Percentiles rank a stretch among this genome's conserved stretches.
phyloP scores from a whole-genome alignment of 2,797 vertebrate species.

The Cryptoblepharus egeriae region DNA sequence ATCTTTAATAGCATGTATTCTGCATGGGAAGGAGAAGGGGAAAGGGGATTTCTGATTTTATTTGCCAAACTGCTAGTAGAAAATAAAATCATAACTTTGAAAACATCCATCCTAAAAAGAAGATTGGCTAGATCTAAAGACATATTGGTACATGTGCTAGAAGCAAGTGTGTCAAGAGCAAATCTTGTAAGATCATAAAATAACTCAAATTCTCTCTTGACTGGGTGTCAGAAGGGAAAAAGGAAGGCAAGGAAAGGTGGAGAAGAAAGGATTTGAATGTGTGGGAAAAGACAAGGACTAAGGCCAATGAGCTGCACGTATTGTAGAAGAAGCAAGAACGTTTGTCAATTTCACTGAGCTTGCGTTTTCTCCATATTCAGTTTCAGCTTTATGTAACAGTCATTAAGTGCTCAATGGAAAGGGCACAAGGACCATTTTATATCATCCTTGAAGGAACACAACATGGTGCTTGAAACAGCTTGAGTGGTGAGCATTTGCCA shows the following conservation, averaged over 20 bases:
- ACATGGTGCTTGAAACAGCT: neutral
- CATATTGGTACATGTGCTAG: slow-evolving; percentile 43
- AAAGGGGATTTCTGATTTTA: neutral
- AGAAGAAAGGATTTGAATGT: slow-evolving; percentile 41
- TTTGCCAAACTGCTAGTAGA: slow-evolving; percentile 7
- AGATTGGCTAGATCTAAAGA: slow-evolving; percentile 43
- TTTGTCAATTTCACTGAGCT: slow-evolving; percentile 77
- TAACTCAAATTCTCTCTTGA: slow-evolving; percentile 50
- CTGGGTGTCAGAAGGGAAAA: neutral
- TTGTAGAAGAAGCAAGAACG: slow-evolving; percentile 60
- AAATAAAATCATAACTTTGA: slow-evolving; percentile 38
- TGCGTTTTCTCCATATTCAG: neutral
- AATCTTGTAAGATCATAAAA: slow-evolving; percentile 53
- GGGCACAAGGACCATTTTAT: neutral
- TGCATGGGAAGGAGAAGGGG: slow-evolving; percentile 33
- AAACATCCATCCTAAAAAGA: slow-evolving; percentile 45
- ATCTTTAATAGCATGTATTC: slow-evolving; percentile 56
- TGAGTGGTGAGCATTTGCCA: neutral
- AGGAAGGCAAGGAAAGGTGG: slow-evolving; percentile 17
- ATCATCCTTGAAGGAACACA: neutral
- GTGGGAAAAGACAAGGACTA: slow-evolving; percentile 56
- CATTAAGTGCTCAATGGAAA: slow-evolving; percentile 14
- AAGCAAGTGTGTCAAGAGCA: slow-evolving; percentile 68
- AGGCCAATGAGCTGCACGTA: slow-evolving; percentile 58
- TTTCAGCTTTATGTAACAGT: slow-evolving; percentile 8